Conservation (phyloP, 2,113 vertebrate genomes). For the Gymnogyps californianus region DNA sequence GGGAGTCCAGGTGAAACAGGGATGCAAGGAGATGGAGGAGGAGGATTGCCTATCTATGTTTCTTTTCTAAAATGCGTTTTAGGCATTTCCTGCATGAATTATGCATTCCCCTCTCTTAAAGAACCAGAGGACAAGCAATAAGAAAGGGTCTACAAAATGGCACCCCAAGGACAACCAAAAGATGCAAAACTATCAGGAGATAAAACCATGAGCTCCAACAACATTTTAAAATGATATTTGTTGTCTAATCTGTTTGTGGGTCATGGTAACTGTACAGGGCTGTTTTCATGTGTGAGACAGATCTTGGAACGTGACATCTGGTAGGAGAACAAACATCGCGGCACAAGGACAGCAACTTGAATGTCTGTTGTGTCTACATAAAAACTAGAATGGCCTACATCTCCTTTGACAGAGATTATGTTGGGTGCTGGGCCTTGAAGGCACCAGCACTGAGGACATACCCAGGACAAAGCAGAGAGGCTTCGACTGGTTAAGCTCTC, state of each 20-base stretch:
- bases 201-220: not conserved
- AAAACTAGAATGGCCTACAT: not conserved
- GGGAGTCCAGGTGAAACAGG: not conserved
- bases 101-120: not conserved
- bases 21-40: not conserved
- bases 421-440: not conserved
- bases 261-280: not conserved
- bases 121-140: not conserved
- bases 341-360: not conserved
- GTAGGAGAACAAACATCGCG: not conserved
- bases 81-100: not conserved
- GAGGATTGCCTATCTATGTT: not conserved
- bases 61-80: not conserved
- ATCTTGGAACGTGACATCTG: not conserved
- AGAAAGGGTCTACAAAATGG: not conserved
- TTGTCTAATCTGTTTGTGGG: not conserved
- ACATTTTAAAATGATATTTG: not conserved
- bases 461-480: not conserved
- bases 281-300: not conserved
- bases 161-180: not conserved
- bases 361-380: not conserved
- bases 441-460: not conserved
- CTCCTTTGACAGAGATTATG: not conserved
- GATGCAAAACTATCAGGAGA: not conserved
- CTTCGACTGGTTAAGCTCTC: not conserved